Percentiles rank a stretch among this genome's conserved stretches.
Evolutionary conservation across 1,140 invertebrate genomes (phyloP).

Genomic region (Dreissena rostriformis): DNA sequence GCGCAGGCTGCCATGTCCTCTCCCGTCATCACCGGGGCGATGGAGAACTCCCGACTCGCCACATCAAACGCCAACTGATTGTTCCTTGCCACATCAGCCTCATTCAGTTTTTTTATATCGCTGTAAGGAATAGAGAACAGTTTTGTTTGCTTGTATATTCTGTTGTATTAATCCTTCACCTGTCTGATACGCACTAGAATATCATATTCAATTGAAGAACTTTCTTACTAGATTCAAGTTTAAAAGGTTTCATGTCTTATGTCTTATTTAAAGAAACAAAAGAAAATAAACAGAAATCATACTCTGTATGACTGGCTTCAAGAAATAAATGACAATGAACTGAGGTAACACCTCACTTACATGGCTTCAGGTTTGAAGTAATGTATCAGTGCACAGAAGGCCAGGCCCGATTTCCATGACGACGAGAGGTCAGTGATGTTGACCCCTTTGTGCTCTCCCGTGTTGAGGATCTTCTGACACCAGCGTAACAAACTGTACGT

Average conservation of each 20-base stretch:
- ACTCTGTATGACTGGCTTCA: not conserved
- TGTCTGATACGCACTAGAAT: too few species aligned
- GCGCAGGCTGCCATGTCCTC: conserved; percentile 89
- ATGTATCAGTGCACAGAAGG: conserved; percentile 91
- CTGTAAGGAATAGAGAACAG: conserved; percentile 64
- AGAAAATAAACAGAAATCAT: too few species aligned
- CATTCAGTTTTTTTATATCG: conserved; percentile 86
- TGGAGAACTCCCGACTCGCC: conserved; percentile 89
- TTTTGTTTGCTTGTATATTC: conserved; percentile 1
- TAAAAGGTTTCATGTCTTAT: too few species aligned
- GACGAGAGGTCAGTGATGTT: conserved; percentile 86
- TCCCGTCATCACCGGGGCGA: conserved; percentile 91
- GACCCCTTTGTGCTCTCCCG: conserved; percentile 84
- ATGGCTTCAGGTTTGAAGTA: conserved; percentile 94
- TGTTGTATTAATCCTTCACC: not conserved
- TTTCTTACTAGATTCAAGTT: too few species aligned
- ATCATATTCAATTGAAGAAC: too few species aligned
- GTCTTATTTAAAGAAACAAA: not conserved
- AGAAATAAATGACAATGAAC: not conserved
- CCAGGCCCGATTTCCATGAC: conserved; percentile 89
- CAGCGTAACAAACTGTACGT: conserved; percentile 88
- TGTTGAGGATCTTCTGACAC: conserved; percentile 87
- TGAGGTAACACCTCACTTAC: conserved; percentile 63
- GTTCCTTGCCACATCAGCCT: conserved; percentile 86
- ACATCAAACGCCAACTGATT: conserved; percentile 92